Evolutionary conservation across 1,140 invertebrate genomes (phyloP).

Genomic region (Drosophila equinoxialis): DNA sequence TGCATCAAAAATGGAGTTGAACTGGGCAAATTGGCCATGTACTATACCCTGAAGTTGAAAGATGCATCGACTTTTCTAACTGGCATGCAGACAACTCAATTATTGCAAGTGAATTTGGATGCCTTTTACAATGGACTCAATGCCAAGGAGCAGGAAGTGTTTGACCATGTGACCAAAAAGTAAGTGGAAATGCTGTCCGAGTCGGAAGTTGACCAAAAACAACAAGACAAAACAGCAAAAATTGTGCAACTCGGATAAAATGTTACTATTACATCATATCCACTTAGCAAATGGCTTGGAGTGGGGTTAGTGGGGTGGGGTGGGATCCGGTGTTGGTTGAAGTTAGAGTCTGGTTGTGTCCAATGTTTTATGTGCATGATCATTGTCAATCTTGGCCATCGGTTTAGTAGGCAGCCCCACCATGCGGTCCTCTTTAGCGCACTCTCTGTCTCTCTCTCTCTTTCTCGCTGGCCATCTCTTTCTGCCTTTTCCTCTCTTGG

Average conservation of each 20-base stretch:
- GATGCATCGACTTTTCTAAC: constrained; percentile 87
- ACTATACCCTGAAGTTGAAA: constrained; percentile 85
- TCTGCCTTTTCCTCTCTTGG: constrained; percentile 1
- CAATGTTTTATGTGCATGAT: constrained; percentile 51
- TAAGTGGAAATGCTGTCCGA: constrained; percentile 82
- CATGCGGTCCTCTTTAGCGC: constrained; percentile 15
- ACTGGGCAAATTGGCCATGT: constrained; percentile 88
- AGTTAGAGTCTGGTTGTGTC: not conserved
- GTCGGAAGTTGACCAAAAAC: constrained; percentile 67
- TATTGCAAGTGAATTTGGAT: constrained; percentile 87
- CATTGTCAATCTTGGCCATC: constrained; percentile 80
- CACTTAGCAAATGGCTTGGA: constrained; percentile 29
- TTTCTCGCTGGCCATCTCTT: constrained; percentile 16
- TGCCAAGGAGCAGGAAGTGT: constrained; percentile 85
- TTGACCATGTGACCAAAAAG: constrained; percentile 86
- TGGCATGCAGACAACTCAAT: constrained; percentile 87
- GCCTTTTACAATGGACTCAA: constrained; percentile 86
- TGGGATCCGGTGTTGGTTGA: not conserved
- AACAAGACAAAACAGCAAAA: constrained; percentile 38
- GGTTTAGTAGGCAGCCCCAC: constrained; percentile 68
- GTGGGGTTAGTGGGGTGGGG: not conserved
- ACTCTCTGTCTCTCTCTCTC: not conserved
- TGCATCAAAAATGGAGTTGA: constrained; percentile 88
- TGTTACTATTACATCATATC: constrained; percentile 74
- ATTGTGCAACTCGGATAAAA: constrained; percentile 82